Conservation (phyloP, 2,113 vertebrate genomes). For the Calyptommatus sinebrachiatus region DNA sequence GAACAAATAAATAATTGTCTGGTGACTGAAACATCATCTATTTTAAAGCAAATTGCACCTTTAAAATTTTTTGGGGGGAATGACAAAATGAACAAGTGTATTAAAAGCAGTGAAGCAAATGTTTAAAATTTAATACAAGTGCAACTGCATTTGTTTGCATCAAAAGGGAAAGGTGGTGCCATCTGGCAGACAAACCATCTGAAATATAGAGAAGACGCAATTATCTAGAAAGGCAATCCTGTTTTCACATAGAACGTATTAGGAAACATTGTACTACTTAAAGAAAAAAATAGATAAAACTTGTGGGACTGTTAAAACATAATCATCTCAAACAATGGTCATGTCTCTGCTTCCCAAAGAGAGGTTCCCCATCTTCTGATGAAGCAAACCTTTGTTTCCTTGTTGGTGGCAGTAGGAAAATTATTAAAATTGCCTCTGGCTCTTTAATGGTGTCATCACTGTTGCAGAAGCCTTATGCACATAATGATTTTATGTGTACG, state of each 20-base stretch:
- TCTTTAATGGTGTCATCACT: too few species aligned
- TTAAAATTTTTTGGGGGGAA: constrained; percentile 50
- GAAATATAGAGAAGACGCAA: constrained; percentile 37
- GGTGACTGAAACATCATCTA: constrained; percentile 21
- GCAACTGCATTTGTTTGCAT: constrained; percentile 30
- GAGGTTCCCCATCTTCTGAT: too few species aligned
- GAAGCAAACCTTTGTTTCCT: too few species aligned
- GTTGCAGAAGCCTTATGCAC: too few species aligned
- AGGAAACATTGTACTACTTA: constrained; percentile 4
- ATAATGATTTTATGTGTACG: too few species aligned
- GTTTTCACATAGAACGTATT: constrained; percentile 19
- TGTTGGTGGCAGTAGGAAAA: too few species aligned
- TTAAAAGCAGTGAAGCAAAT: constrained; percentile 48
- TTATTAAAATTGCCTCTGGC: too few species aligned
- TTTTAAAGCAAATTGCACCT: constrained; percentile 48
- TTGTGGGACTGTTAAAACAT: constrained; percentile 8
- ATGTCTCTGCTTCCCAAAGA: too few species aligned
- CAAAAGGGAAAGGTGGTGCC: constrained; percentile 26
- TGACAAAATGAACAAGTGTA: constrained; percentile 49
- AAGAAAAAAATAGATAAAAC: background rate
- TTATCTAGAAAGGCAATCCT: constrained; percentile 10
- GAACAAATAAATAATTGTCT: constrained; percentile 28
- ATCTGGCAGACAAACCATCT: constrained; percentile 30
- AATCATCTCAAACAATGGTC: background rate
- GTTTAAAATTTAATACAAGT: constrained; percentile 48